Evolutionary conservation across 2,113 vertebrate genomes (phyloP).

Genomic region (Mustelus asterias): DNA sequence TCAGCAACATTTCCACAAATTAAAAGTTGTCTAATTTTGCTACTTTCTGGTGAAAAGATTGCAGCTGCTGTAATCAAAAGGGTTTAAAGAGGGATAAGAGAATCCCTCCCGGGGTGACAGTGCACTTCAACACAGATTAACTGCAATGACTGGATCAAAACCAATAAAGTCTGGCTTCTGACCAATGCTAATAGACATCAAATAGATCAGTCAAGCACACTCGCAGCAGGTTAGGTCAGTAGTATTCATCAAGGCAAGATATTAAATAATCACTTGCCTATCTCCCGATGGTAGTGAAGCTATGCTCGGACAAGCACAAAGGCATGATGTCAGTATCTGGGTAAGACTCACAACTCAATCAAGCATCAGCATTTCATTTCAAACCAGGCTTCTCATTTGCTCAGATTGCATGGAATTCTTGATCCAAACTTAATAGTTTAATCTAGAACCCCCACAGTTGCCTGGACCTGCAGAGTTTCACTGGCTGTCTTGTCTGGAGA

Average conservation of each 20-base stretch:
- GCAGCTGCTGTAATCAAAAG: not conserved
- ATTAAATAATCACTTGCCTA: not conserved
- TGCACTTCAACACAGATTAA: not conserved
- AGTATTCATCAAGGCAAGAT: not conserved
- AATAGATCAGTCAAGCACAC: not conserved
- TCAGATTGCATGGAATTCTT: not conserved
- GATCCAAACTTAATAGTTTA: not conserved
- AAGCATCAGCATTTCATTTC: not conserved
- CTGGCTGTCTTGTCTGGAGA: too few species aligned
- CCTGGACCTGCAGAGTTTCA: too few species aligned
- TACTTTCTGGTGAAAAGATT: not conserved
- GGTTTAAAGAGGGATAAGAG: not conserved
- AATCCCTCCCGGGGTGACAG: not conserved
- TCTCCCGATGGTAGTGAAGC: not conserved
- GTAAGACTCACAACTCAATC: not conserved
- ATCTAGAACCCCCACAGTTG: too few species aligned
- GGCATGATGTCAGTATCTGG: not conserved
- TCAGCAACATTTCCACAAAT: not conserved
- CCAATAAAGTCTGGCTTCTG: constrained; percentile 15
- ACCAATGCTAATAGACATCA: not conserved
- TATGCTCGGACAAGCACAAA: not conserved
- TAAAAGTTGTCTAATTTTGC: not conserved
- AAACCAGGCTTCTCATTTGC: not conserved
- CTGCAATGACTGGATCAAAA: not conserved
- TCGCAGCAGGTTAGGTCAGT: not conserved